These are phyloP conservation scores for Rhegmatorhina hoffmannsi DNA, from an alignment of 2,113 vertebrate species.

Conservation along the genomic window DNA sequence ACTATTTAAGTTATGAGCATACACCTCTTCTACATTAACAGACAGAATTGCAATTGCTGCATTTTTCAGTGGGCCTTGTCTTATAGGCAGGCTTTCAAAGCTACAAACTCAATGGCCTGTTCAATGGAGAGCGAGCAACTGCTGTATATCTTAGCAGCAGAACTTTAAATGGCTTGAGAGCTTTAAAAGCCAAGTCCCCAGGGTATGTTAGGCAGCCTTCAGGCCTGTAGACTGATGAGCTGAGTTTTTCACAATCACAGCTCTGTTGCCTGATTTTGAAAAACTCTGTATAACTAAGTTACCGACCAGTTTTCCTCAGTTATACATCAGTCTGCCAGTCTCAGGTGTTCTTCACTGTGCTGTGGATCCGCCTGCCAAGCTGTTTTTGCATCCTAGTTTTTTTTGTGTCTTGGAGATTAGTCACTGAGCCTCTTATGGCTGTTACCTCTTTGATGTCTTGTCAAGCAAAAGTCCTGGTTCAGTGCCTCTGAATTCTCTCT, in stretches of 20 bases:
- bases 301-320: background rate
- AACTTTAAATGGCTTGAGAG: background rate
- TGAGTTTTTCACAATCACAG: background rate
- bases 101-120: background rate
- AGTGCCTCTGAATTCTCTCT: background rate
- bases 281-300: background rate
- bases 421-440: background rate
- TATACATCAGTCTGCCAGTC: background rate
- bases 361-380: background rate
- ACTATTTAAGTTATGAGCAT: background rate
- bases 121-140: background rate
- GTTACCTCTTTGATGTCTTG: background rate
- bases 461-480: background rate
- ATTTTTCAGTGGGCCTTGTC: background rate
- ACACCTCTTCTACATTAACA: background rate
- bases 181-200: background rate
- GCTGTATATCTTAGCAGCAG: background rate
- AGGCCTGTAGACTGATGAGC: background rate
- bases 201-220: background rate
- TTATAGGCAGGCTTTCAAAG: background rate
- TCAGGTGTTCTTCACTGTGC: background rate
- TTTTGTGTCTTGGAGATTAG: background rate
- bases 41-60: background rate
- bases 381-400: background rate
- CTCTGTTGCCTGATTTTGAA: background rate